phyloP scores from a whole-genome alignment of 2,797 vertebrate genomes.

The Amphiprion clarkii region DNA sequence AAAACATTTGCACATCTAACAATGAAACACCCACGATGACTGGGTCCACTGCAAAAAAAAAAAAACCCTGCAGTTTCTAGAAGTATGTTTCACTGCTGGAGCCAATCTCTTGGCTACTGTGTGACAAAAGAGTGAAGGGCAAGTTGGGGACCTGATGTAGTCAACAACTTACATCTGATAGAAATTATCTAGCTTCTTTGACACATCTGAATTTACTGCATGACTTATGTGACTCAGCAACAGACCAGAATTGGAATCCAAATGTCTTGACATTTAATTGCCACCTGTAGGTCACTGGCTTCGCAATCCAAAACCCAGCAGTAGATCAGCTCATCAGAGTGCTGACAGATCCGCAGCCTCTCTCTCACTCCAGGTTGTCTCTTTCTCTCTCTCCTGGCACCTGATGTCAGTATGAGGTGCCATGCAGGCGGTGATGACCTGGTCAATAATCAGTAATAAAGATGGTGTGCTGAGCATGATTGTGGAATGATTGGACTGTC shows the following conservation, averaged over 20 bases:
- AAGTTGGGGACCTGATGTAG: conserved; percentile 45
- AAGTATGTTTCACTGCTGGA: conserved; percentile 8
- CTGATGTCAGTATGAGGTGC: conserved; percentile 87
- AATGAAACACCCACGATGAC: neutral
- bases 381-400: conserved; percentile 76
- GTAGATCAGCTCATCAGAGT: conserved; percentile 75
- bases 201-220: conserved; percentile 71
- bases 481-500: conserved; percentile 95
- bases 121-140: conserved; percentile 55
- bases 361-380: conserved; percentile 43
- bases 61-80: conserved; percentile 21
- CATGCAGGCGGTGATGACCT: conserved; percentile 88
- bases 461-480: conserved; percentile 94
- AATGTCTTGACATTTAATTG: conserved; percentile 85
- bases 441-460: conserved; percentile 97
- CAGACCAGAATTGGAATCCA: conserved; percentile 78
- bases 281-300: conserved; percentile 75
- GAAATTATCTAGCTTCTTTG: conserved; percentile 64
- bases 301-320: conserved; percentile 75
- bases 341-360: conserved; percentile 69
- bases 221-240: conserved; percentile 78
- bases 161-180: conserved; percentile 61
- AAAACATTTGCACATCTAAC: neutral
- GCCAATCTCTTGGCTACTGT: conserved; percentile 31
- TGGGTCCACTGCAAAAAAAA: neutral